Conservation (phyloP, 2,113 vertebrate species). For the Romanogobio albipinnatus region DNA sequence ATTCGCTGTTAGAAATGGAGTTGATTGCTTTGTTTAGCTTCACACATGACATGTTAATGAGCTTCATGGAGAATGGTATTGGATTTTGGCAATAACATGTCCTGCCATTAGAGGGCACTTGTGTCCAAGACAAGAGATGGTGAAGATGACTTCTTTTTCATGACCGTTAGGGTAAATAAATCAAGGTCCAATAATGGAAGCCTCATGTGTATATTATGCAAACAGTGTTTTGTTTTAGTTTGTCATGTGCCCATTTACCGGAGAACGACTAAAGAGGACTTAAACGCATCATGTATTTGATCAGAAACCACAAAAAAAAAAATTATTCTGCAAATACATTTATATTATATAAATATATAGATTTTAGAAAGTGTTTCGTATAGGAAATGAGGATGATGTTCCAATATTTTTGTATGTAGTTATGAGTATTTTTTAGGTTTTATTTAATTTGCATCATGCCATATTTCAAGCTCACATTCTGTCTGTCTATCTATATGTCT, state of each 20-base stretch:
- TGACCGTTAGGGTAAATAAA: background rate
- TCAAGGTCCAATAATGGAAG: background rate
- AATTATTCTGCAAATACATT: background rate
- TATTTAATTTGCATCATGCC: no score
- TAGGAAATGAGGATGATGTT: background rate
- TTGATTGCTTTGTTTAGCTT: background rate
- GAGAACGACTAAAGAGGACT: background rate
- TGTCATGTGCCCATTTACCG: background rate
- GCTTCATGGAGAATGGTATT: background rate
- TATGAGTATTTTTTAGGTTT: no score
- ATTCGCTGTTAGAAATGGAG: background rate
- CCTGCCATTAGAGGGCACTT: background rate
- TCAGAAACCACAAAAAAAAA: background rate
- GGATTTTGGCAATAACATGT: background rate
- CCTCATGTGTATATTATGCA: background rate
- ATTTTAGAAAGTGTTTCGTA: background rate
- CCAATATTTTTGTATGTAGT: background rate
- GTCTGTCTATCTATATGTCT: no score
- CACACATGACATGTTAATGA: background rate
- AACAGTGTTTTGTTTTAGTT: background rate
- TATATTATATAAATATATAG: background rate
- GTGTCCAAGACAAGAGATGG: background rate
- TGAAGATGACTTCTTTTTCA: background rate
- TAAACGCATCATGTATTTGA: background rate
- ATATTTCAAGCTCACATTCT: no score